These are phyloP conservation scores for Calosoma granatense DNA, from an alignment of 1,140 invertebrate genomes.

Conservation along the genomic window DNA sequence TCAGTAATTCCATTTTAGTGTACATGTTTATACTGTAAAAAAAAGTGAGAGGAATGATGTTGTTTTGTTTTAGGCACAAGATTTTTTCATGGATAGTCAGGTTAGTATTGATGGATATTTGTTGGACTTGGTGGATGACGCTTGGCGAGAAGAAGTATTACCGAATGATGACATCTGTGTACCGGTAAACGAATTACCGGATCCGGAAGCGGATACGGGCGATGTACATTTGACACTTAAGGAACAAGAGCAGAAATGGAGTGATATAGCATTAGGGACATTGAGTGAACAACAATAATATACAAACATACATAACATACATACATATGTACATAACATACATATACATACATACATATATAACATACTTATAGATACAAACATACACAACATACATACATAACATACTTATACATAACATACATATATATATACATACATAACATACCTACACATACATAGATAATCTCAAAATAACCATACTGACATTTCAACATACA, in stretches of 20 bases:
- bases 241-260: constrained; percentile 87
- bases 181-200: constrained; percentile 76
- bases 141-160: constrained; percentile 77
- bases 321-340: too few relatives aligned
- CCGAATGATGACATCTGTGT: constrained; percentile 86
- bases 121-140: constrained; percentile 79
- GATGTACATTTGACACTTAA: constrained; percentile 81
- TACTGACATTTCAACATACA: too few relatives aligned
- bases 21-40: not conserved
- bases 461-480: too few relatives aligned
- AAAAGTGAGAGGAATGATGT: not conserved
- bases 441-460: too few relatives aligned
- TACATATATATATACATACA: too few relatives aligned
- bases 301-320: too few relatives aligned
- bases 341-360: too few relatives aligned
- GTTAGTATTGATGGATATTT: constrained; percentile 58
- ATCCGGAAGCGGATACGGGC: constrained; percentile 88
- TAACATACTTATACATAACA: too few relatives aligned
- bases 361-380: constrained; percentile 12
- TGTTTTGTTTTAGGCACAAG: not conserved
- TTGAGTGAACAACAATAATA: constrained; percentile 34
- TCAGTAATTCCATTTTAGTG: constrained; percentile 23
- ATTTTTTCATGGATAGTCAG: constrained; percentile 28
- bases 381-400: too few relatives aligned
- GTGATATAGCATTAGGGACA: constrained; percentile 60